Evolutionary conservation across 1,140 invertebrate genomes (phyloP), one percentile per base, ranked within the genome.

Genomic region (Drosophila tropicalis): DNA sequence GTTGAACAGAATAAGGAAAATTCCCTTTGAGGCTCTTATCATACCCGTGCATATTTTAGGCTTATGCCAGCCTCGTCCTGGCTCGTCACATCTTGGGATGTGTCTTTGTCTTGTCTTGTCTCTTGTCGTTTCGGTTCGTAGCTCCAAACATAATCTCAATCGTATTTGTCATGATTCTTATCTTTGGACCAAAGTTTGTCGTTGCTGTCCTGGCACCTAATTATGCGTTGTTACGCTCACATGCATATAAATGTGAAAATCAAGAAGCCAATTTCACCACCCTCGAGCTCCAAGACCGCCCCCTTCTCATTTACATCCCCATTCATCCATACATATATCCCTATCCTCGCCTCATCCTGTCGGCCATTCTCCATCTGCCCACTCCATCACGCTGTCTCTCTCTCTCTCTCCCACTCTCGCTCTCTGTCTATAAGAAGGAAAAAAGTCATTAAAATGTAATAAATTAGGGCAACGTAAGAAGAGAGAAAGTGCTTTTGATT

Each of bases 381-480:
- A 22, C 44, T 51, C 19, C 44, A 22, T 51, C 44, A 51, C 12
- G 36, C 19, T 51, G 17, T 9, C 44, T 22, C n/a, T 51, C 9
- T 51, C 44, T 10, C 7, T 9, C 44, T 22, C 4, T 51, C 17
- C 12, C 44, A 3, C 44, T 22, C 4, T 22, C 17, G 22, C 44
- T 9, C 17, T 22, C 4, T 51, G 7, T 51, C 17, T 72, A 69
- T 85, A 78, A 65, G 36, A 39, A 12, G 81, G 81, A 82, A 85
- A 85, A 86, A 86, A 86, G 78, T 86, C 82, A 86, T 86, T 86
- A 85, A 86, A 86, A 85, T 79, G 78, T 81, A 86, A 86, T 86
- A 86, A 86, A 86, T 86, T 86, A 85, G 81, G 81, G 81, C 81
- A 75, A 47, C 66, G 70, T 19, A 57, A 67, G 70, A 75, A 71